These are phyloP conservation scores for Sabellastarte sp. DNA, from an alignment of 2,888 invertebrate genomes.

Conservation along the genomic window DNA sequence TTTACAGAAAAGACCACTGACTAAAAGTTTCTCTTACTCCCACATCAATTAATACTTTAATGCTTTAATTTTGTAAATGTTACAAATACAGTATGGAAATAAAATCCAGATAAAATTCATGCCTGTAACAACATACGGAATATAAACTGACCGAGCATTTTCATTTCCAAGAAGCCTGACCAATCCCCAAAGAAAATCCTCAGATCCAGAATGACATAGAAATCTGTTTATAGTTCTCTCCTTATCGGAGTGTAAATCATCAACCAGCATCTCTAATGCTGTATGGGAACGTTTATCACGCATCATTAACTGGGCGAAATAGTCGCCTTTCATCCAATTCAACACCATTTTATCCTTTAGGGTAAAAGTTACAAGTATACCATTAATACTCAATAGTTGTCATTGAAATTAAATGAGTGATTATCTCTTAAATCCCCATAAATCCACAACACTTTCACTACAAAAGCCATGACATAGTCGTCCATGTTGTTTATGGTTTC, in stretches of 20 bases:
- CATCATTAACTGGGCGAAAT: constrained; percentile 45
- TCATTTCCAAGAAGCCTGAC: constrained; percentile 50
- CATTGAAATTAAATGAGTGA: too few species aligned
- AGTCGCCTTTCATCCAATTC: constrained; percentile 49
- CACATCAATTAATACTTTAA: too few species aligned
- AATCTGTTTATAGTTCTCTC: constrained; percentile 51
- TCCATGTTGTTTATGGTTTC: too few species aligned
- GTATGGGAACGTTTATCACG: constrained; percentile 43
- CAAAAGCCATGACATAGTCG: too few species aligned
- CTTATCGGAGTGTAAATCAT: constrained; percentile 55
- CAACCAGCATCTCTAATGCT: constrained; percentile 55
- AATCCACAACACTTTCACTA: too few species aligned
- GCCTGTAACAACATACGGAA: not conserved
- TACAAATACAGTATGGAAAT: not conserved
- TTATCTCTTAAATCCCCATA: too few species aligned
- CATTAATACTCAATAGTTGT: too few species aligned
- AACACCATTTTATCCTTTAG: too few species aligned
- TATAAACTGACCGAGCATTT: constrained; percentile 41
- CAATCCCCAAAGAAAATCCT: constrained; percentile 56
- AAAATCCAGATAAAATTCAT: not conserved
- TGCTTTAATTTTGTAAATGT: too few species aligned
- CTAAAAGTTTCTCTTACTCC: too few species aligned
- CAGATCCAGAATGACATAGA: constrained; percentile 54
- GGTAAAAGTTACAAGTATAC: too few species aligned
- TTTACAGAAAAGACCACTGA: too few species aligned